phyloP scores from a whole-genome alignment of 2,113 vertebrate species.

The Pandion haliaetus region DNA sequence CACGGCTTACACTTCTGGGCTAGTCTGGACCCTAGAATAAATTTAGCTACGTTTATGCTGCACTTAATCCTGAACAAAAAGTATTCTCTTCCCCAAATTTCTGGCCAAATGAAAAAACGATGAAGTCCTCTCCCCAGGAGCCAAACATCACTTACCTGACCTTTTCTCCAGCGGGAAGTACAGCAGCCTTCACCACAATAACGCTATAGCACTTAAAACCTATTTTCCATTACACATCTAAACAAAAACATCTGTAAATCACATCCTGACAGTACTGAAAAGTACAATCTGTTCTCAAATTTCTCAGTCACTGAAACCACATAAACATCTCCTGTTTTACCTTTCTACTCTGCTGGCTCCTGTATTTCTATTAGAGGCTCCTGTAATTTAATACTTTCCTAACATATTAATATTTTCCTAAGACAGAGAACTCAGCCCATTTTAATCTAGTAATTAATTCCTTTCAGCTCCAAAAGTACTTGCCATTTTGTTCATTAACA shows the following conservation, averaged over 20 bases:
- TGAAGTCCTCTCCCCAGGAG: background rate
- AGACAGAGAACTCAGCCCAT: background rate
- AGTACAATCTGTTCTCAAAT: background rate
- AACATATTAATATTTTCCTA: background rate
- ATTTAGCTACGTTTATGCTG: background rate
- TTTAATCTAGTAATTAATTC: background rate
- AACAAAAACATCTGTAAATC: background rate
- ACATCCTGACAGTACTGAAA: background rate
- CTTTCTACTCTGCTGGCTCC: background rate
- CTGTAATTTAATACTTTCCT: background rate
- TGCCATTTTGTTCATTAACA: background rate
- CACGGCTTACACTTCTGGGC: background rate
- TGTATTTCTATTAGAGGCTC: background rate
- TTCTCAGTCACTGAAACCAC: background rate
- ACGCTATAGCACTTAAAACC: background rate
- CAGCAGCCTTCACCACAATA: background rate
- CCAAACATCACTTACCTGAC: background rate
- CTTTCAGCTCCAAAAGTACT: background rate
- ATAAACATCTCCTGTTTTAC: background rate
- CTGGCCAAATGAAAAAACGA: fast-evolving
- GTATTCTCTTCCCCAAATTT: background rate
- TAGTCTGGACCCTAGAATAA: background rate
- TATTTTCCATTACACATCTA: background rate
- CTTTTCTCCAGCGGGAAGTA: background rate
- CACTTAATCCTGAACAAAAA: background rate